Base-by-base conservation (phyloP, 2,888 invertebrate genomes). In the Nasonia oneida region DNA sequence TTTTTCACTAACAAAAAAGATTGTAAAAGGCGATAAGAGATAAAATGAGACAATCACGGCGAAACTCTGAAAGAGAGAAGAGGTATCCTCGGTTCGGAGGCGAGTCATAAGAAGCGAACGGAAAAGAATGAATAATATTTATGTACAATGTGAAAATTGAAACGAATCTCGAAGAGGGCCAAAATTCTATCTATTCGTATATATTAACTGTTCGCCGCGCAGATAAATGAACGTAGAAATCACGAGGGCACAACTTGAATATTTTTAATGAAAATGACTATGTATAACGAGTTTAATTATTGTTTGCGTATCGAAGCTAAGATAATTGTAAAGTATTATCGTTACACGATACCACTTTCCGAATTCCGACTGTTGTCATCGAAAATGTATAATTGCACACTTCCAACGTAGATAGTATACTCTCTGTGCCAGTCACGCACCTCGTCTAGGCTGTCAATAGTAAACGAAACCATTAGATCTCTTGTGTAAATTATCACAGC, bases 31-130 rank as follows among this genome's bases (percentile, higher is more conserved):
- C 64, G 61, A 81, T 76, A 47, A 67, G 39, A 81, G 71, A 77
- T 61, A 61, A 71, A 76, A 42, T 5, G 47, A 71, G 84, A 85
- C 84, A 85, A 81, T 85, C 84, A 77, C 39, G 47, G 47, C 6
- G 29, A 71, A 42, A 71, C 15, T 39, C 37, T 77, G 53, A 37
- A 77, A 77, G 47, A 76, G 6, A 42, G 10, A 82, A 42, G 4
- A 76, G 33, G 12, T 57, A 53, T 42, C 42, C 77, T 57, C 83
- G 70, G n/a, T 74, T 61, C 23, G 29, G 39, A 53, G 12, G 79
- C 50, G 50, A 74, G 79, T 53, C 23, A 74, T 67, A 10, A 8
- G 14, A 61, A 33, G 3, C n/a, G 23, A 29, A 23, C 47, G 29
- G 3, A 53, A 42, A 18, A 23, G 33, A 57, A 29, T 76, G 75